Evolutionary conservation across 2,113 vertebrate genomes (phyloP).

Genomic region (Pyxicephalus adspersus): DNA sequence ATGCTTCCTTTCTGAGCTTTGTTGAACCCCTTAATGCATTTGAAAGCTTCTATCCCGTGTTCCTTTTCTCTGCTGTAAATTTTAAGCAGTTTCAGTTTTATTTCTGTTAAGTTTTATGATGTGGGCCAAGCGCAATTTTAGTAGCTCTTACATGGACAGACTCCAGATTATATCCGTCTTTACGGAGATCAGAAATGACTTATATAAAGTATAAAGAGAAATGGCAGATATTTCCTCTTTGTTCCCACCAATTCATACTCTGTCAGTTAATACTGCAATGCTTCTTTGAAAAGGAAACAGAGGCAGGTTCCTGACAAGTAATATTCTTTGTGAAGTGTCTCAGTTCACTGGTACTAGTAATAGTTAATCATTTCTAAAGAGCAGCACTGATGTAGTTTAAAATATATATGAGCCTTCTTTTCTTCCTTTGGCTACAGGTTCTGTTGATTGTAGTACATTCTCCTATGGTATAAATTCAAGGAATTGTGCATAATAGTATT

Average conservation of each 20-base stretch:
- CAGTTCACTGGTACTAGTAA: not conserved
- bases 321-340: not conserved
- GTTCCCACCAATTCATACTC: not conserved
- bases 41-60: conserved; percentile 23
- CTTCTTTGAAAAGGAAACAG: not conserved
- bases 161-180: conserved; percentile 32
- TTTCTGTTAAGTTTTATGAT: conserved; percentile 44
- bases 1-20: conserved; percentile 30
- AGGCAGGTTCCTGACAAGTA: not conserved
- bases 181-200: conserved; percentile 18
- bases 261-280: not conserved
- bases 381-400: not conserved
- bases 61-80: conserved; percentile 23
- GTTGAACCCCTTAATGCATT: conserved; percentile 31
- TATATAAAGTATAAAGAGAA: conserved; percentile 10
- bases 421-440: not conserved
- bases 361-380: conserved; percentile 16
- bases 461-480: too few species aligned
- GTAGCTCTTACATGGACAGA: conserved; percentile 28
- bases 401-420: not conserved
- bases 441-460: too few species aligned
- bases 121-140: conserved; percentile 36
- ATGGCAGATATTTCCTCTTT: conserved; percentile 1
- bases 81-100: conserved; percentile 37
- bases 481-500: too few species aligned